Evolutionary conservation across 1,140 invertebrate species (phyloP), one percentile per base, ranked within the genome.

Genomic region (Cylas formicarius): DNA sequence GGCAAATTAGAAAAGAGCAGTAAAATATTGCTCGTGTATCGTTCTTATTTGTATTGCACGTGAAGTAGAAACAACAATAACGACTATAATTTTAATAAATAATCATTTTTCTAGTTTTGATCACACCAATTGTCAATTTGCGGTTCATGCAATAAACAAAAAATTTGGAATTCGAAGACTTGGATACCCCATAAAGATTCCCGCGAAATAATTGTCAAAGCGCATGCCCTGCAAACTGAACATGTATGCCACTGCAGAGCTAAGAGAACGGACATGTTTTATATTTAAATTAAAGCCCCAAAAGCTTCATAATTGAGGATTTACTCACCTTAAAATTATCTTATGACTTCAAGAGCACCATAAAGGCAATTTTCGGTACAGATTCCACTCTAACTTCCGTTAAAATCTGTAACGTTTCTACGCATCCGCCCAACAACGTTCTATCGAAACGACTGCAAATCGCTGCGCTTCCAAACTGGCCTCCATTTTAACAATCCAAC

Each of bases 201-300:
- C 50, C 50, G 50, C 50, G 53, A 53, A 56, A 53, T 50, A 43
- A 47, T 27, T 11, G 21, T 18, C n/a, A 34, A 4, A 22, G 34
- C 47, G 32, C 54, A 48, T 44, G 51, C 54, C 50, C 48, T 45
- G 10, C n/a, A 27, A 33, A 31, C 7, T 44, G 50, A 53, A 50
- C 51, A 56, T 48, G 43, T 50, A 56, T 51, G 44, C 50, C 51
- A 53, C 38, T 55, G 55, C 55, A 36, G 55, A 45, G 46, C 41
- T 38, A 13, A 20, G 8, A 33, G 13, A 24, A 29, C 23, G 14
- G 14, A 29, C 27, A 22, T 19, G 14, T 26, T 40, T 23, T 11
- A 36, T 22, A 7, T 13, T 8, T 9, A 29, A 26, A 35, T 35
- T 35, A 8, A 4, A 14, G 4, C 13, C n/a, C n/a, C 28, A 20